Conservation (phyloP, 2,113 vertebrate species). For the Rhea pennata region DNA sequence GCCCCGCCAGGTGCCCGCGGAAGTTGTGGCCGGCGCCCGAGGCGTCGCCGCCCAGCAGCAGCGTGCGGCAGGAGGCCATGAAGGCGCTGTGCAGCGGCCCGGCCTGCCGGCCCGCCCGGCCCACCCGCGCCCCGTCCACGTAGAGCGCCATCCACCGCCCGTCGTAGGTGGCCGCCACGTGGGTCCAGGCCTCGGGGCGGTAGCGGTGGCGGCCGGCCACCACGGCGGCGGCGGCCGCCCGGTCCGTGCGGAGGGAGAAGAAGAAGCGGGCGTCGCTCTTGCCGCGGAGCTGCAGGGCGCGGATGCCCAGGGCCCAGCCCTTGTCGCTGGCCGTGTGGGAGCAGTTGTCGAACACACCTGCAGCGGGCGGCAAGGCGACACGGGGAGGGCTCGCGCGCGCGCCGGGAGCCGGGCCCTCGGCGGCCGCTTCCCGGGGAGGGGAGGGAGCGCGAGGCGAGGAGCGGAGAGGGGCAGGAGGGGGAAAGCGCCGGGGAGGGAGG, state of each 20-base stretch:
- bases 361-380: not conserved
- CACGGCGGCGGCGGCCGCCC: conserved; percentile 80
- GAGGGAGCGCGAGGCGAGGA: not conserved
- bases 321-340: conserved; percentile 88
- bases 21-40: conserved; percentile 81
- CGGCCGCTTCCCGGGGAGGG: not conserved
- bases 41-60: conserved; percentile 89
- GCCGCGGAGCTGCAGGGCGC: conserved; percentile 74
- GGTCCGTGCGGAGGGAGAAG: conserved; percentile 93
- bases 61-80: conserved; percentile 88
- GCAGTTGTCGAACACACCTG: conserved; percentile 97
- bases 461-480: not conserved
- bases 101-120: conserved; percentile 79
- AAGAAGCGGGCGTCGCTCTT: conserved; percentile 90
- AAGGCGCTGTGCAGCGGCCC: conserved; percentile 89
- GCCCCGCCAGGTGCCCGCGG: conserved; percentile 84
- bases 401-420: accelerated
- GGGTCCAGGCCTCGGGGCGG: conserved; percentile 84
- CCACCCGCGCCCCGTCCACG: conserved; percentile 88
- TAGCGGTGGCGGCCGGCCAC: conserved; percentile 83
- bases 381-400: not conserved
- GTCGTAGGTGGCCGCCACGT: conserved; percentile 87
- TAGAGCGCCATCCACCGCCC: conserved; percentile 87
- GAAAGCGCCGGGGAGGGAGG: not conserved
- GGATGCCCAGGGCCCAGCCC: conserved; percentile 94